Conservation (phyloP, 2,113 vertebrate genomes). For the Emydocephalus ijimae region DNA sequence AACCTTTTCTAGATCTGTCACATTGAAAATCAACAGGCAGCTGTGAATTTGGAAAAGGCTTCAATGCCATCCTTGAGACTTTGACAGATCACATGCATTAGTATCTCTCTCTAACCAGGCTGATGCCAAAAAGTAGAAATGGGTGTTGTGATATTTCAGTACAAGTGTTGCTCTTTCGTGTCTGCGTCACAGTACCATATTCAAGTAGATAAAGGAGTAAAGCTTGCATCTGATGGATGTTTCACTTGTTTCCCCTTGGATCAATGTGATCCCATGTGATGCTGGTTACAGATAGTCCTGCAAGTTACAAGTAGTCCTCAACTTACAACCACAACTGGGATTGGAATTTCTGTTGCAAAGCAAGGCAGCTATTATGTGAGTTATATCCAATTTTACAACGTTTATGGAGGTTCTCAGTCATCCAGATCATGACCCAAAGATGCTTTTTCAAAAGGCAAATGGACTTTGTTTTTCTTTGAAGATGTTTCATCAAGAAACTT, state of each 20-base stretch:
- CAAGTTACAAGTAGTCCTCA: background rate
- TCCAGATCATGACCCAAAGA: too few relatives aligned
- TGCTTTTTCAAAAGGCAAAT: too few relatives aligned
- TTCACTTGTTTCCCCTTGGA: background rate
- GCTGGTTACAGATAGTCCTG: background rate
- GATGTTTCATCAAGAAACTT: too few relatives aligned
- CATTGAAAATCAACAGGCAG: background rate
- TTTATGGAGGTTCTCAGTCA: too few relatives aligned
- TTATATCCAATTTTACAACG: too few relatives aligned
- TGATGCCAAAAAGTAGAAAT: background rate
- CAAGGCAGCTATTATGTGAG: too few relatives aligned
- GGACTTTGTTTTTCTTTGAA: too few relatives aligned
- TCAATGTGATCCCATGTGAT: background rate
- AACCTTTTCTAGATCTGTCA: background rate
- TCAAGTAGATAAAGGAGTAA: background rate
- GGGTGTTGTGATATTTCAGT: background rate
- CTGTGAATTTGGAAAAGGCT: background rate
- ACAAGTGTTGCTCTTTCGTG: background rate
- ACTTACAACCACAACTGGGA: too few relatives aligned
- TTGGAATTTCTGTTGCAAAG: too few relatives aligned
- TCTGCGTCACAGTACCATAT: background rate
- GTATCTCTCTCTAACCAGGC: background rate
- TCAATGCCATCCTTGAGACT: background rate
- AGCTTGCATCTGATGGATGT: background rate
- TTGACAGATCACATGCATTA: background rate